Percentiles rank a stretch among this genome's conserved stretches.
Evolutionary conservation across 2,888 invertebrate species (phyloP).

Genomic region (Dorcus hopei): DNA sequence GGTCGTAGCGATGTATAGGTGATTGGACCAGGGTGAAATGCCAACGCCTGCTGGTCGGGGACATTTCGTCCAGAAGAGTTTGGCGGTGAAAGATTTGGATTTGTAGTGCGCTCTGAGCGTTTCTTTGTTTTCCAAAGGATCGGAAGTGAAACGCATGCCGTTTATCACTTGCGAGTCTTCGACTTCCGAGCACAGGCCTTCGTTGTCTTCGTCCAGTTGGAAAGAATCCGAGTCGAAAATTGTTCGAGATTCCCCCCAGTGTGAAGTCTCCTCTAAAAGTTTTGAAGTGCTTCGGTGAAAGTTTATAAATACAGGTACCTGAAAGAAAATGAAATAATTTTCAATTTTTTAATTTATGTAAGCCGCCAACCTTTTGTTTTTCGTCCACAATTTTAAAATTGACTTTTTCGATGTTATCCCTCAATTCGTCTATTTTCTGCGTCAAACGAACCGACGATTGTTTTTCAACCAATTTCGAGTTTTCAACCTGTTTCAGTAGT

Average conservation of each 20-base stretch:
- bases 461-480: slow-evolving; percentile 50
- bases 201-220: slow-evolving; percentile 51
- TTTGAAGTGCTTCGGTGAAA: slow-evolving; percentile 58
- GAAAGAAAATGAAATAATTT: slow-evolving; percentile 15
- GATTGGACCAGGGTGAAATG: slow-evolving; percentile 61
- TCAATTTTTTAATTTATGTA: neutral
- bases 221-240: slow-evolving; percentile 58
- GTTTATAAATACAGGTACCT: slow-evolving; percentile 58
- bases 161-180: slow-evolving; percentile 45
- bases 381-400: slow-evolving; percentile 40
- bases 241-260: slow-evolving; percentile 56
- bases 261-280: slow-evolving; percentile 56
- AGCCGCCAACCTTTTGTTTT: slow-evolving; percentile 47
- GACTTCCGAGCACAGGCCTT: slow-evolving; percentile 53
- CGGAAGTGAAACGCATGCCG: slow-evolving; percentile 39
- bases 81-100: slow-evolving; percentile 54
- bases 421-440: slow-evolving; percentile 50
- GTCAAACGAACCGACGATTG: slow-evolving; percentile 52
- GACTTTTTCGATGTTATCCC: slow-evolving; percentile 46
- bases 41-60: slow-evolving; percentile 68
- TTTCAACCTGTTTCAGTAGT: slow-evolving; percentile 49
- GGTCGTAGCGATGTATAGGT: slow-evolving; percentile 65
- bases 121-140: slow-evolving; percentile 54
- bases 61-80: slow-evolving; percentile 56
- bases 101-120: slow-evolving; percentile 54